These are phyloP conservation scores for Pangasius sanitwongsei DNA, from an alignment of 2,797 vertebrate genomes.

Conservation along the genomic window DNA sequence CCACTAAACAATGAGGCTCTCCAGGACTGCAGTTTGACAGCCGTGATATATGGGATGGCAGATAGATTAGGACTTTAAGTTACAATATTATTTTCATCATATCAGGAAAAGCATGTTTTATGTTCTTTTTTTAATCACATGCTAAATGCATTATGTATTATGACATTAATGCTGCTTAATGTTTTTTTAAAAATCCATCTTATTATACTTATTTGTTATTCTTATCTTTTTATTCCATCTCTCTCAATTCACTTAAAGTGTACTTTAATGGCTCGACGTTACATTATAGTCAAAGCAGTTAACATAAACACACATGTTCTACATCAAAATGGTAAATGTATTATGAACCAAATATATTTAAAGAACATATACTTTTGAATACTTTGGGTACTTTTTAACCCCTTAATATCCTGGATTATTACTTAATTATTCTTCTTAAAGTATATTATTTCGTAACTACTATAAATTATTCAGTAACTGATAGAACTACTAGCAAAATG, in stretches of 20 bases:
- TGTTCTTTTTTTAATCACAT: constrained; percentile 14
- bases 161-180: constrained; percentile 3
- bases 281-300: neutral
- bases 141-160: constrained; percentile 15
- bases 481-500: neutral
- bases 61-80: constrained; percentile 5
- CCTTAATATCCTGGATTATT: neutral
- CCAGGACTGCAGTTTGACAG: constrained; percentile 30
- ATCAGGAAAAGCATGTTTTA: constrained; percentile 18
- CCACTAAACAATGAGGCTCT: constrained; percentile 2
- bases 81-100: constrained; percentile 2
- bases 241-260: neutral
- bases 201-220: neutral
- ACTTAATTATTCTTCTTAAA: neutral
- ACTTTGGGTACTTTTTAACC: neutral
- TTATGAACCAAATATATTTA: neutral
- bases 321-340: neutral
- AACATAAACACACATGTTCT: neutral
- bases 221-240: neutral
- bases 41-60: neutral
- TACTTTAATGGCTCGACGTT: neutral
- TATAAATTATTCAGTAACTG: neutral
- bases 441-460: neutral
- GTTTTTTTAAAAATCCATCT: neutral
- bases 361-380: neutral